Conservation (phyloP, 2,113 vertebrate species). For the Callithrix jacchus region DNA sequence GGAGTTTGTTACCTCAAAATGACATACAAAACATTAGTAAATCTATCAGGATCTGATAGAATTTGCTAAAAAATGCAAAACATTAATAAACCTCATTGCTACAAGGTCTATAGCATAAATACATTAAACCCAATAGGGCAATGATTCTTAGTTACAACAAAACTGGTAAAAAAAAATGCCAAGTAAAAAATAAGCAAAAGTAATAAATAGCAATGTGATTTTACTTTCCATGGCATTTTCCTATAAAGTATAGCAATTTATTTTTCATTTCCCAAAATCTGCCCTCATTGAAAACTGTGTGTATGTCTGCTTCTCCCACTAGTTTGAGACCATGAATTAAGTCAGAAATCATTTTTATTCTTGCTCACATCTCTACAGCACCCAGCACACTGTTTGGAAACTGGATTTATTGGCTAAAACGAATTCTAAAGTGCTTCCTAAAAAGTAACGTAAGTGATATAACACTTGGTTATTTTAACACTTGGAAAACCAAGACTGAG, state of each 20-base stretch:
- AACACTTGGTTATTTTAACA: not conserved
- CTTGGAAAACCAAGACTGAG: not conserved
- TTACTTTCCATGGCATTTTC: not conserved
- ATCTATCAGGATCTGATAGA: no score
- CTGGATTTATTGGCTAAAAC: not conserved
- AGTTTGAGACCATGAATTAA: not conserved
- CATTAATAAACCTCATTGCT: not conserved
- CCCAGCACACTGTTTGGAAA: not conserved
- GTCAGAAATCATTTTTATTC: not conserved
- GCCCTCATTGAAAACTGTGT: not conserved
- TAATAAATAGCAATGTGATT: not conserved
- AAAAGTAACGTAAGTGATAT: not conserved
- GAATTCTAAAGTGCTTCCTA: not conserved
- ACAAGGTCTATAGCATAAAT: not conserved
- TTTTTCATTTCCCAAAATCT: not conserved
- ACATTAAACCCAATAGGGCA: not conserved
- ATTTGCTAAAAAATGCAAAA: not conserved
- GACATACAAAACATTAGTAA: not conserved
- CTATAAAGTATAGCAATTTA: not conserved
- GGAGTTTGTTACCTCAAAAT: not conserved
- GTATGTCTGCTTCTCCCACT: not conserved
- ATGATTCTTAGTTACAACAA: not conserved
- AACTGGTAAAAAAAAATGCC: not conserved
- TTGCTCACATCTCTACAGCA: not conserved
- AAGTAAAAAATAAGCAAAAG: not conserved